Evolutionary conservation across 2,797 vertebrate genomes (phyloP), one percentile per base, ranked within the genome.

Genomic region (Eulemur rubriventer): DNA sequence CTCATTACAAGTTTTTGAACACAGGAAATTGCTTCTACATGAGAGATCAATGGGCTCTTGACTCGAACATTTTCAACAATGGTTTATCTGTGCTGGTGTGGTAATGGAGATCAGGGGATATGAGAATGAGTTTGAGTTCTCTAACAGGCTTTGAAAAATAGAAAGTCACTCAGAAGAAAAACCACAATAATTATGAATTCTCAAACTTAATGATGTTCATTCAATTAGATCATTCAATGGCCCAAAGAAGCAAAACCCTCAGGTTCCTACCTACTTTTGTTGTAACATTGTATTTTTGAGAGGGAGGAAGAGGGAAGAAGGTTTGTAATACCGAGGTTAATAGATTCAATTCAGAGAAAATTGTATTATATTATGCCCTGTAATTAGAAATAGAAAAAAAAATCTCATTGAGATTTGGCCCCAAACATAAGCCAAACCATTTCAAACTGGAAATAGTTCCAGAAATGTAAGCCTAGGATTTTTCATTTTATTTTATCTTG

Each of bases 21-120:
- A 98, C 80, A 98, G 96, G 97, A 98, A 98, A 98, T 98, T 97
- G 92, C 92, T 95, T 98, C 93, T 76, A 82, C 89, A 69, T 75
- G 70, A 89, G 75, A 97, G 93, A 98, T 96, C 10, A 8, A 94
- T 96, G 67, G 94, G 88, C 90, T 95, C 72, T 94, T 96, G 94
- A 97, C 89, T 94, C 69, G 0, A 83, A 86, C 79, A 59, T 94
- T 93, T 89, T 95, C 92, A 73, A 96, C 96, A 97, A 91, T 7
- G 81, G 94, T 50, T 86, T 59, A 94, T 94, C 84, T 95, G 65
- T 86, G 69, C 38, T 86, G 72, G 46, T 59, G 73, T 50, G 63
- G 75, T 9, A 95, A 96, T 72, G 79, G 82, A 79, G 94, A 90
- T 94, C 48, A 94, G 63, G 7, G 20, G 26, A 95, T 65, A 89